Conservation (phyloP, 2,113 vertebrate genomes). For the Xyrauchen texanus region DNA sequence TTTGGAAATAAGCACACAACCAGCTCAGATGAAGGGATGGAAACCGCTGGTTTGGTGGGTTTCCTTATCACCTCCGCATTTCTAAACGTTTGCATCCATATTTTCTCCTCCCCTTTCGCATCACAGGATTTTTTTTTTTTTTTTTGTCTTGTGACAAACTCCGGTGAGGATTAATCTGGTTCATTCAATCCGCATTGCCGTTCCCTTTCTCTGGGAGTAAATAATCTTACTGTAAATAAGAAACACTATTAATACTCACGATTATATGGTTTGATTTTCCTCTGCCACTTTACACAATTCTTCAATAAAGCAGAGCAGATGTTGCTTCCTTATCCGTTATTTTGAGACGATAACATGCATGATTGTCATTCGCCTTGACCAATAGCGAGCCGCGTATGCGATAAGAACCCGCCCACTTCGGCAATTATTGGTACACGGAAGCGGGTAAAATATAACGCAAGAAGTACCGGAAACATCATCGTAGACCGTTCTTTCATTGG, state of each 20-base stretch:
- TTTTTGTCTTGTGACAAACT: constrained; percentile 72
- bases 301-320: constrained; percentile 53
- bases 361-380: constrained; percentile 43
- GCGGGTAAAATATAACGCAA: neutral
- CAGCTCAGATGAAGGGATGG: too few relatives aligned
- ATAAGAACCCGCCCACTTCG: constrained; percentile 47
- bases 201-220: neutral
- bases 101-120: constrained; percentile 51
- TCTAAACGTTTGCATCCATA: constrained; percentile 28
- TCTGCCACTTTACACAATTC: neutral
- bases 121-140: too few relatives aligned
- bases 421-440: constrained; percentile 63
- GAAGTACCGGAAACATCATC: too few relatives aligned
- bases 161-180: neutral
- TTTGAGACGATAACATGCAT: constrained; percentile 14
- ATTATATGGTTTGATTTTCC: neutral
- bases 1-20: neutral
- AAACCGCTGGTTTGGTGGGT: neutral
- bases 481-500: too few relatives aligned
- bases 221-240: neutral
- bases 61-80: neutral
- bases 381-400: constrained; percentile 46
- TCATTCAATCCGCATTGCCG: too few relatives aligned
- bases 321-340: constrained; percentile 68
- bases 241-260: neutral